Evolutionary conservation across 1,140 invertebrate genomes (phyloP).

Genomic region (Probaryconus sp.): DNA sequence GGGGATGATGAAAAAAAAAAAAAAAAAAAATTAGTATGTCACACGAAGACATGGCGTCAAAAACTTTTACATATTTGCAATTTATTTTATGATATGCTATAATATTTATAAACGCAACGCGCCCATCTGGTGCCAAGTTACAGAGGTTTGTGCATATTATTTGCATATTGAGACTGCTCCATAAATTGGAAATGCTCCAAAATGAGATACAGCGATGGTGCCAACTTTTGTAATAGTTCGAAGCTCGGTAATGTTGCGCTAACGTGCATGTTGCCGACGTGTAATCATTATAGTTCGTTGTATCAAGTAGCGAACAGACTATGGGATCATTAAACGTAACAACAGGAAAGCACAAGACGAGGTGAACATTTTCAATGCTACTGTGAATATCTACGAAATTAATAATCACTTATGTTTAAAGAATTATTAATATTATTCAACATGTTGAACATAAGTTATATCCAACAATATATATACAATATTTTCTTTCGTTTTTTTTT

Average conservation of each 20-base stretch:
- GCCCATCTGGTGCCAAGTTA: slow-evolving; percentile 34
- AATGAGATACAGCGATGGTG: slow-evolving; percentile 46
- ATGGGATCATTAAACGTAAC: slow-evolving; percentile 3
- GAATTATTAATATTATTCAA: no score
- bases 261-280: slow-evolving; percentile 26
- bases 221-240: slow-evolving; percentile 58
- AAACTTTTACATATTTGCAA: slow-evolving; percentile 48
- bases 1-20: no score
- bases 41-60: slow-evolving; percentile 7
- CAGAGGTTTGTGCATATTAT: slow-evolving; percentile 30
- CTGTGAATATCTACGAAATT: no score
- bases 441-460: no score
- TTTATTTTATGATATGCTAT: slow-evolving; percentile 36
- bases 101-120: slow-evolving; percentile 50
- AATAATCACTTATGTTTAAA: no score
- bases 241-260: slow-evolving; percentile 36
- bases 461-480: no score
- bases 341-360: no score
- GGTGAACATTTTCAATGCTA: neutral
- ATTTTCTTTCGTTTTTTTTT: no score
- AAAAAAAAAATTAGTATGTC: slow-evolving; percentile 47
- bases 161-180: slow-evolving; percentile 58
- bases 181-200: slow-evolving; percentile 45
- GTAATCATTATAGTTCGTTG: slow-evolving; percentile 49
- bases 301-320: slow-evolving; percentile 26